phyloP scores from a whole-genome alignment of 2,113 vertebrate species.

The Alexandromys fortis region DNA sequence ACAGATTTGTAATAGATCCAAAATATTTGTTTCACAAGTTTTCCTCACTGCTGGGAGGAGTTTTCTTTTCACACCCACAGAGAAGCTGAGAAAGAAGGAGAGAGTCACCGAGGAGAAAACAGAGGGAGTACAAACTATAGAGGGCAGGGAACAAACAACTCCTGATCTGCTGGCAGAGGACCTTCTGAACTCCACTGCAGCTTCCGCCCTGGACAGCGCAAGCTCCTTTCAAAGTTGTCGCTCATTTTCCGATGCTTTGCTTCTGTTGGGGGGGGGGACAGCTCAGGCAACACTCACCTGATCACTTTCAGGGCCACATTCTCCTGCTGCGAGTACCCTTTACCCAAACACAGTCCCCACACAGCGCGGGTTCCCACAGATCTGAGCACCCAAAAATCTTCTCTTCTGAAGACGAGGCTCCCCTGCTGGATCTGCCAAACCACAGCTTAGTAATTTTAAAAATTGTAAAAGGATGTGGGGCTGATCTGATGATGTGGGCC shows the following conservation, averaged over 20 bases:
- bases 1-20: slow-evolving; percentile 53
- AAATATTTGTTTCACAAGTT: slow-evolving; percentile 75
- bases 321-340: neutral
- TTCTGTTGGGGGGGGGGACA: too few relatives aligned
- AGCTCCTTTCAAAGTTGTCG: neutral
- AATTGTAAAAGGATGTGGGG: neutral
- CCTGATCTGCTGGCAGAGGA: neutral
- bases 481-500: neutral
- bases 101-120: neutral
- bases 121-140: neutral
- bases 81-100: slow-evolving; percentile 41
- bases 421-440: neutral
- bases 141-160: neutral
- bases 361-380: too few relatives aligned
- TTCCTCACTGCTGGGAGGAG: slow-evolving; percentile 51
- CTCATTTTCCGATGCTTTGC: neutral
- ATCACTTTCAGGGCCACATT: neutral
- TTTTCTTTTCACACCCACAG: slow-evolving; percentile 8
- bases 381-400: neutral
- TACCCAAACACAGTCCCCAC: neutral
- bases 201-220: neutral
- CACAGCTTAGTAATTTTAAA: neutral
- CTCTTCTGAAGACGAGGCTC: neutral
- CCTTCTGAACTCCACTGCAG: neutral
- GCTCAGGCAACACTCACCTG: neutral